A percentile compares a stretch with the other conserved stretches of the same genome.
Conservation (phyloP, 2,113 vertebrate genomes). For the Scatophagus argus region DNA sequence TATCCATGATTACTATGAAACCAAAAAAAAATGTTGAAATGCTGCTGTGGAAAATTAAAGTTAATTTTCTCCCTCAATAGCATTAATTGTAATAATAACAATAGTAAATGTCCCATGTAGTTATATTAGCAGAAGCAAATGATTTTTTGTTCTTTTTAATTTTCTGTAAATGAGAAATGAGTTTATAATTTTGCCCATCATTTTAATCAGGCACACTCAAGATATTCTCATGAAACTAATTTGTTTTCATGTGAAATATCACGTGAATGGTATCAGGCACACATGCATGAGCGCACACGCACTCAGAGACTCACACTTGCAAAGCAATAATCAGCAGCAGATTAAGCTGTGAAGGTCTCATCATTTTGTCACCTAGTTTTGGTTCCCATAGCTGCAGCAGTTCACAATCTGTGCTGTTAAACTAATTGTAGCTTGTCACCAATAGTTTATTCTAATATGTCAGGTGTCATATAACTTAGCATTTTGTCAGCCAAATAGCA, state of each 20-base stretch:
- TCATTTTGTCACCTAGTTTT: conserved; percentile 3
- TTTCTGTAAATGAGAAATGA: conserved; percentile 28
- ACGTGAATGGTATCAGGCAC: neutral
- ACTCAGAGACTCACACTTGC: neutral
- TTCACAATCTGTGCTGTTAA: conserved; percentile 15
- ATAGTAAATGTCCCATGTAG: neutral
- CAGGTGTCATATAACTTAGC: neutral
- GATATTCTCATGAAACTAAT: conserved; percentile 5
- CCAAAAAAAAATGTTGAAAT: neutral
- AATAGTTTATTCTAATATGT: neutral
- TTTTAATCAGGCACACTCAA: conserved; percentile 28
- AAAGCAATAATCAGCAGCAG: neutral
- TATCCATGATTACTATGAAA: neutral
- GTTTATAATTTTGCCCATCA: neutral
- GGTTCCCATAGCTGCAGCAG: neutral
- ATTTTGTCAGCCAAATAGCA: neutral
- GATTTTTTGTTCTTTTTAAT: conserved; percentile 23
- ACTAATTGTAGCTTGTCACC: conserved; percentile 1
- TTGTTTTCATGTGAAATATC: conserved; percentile 4
- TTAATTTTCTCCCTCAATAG: neutral
- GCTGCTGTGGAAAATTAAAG: neutral
- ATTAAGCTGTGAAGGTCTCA: conserved; percentile 22
- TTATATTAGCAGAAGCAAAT: conserved; percentile 5
- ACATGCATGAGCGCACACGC: neutral
- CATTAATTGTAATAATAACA: too few species aligned